Conservation (phyloP, 2,888 invertebrate genomes). For the Strigamia transsilvanica region DNA sequence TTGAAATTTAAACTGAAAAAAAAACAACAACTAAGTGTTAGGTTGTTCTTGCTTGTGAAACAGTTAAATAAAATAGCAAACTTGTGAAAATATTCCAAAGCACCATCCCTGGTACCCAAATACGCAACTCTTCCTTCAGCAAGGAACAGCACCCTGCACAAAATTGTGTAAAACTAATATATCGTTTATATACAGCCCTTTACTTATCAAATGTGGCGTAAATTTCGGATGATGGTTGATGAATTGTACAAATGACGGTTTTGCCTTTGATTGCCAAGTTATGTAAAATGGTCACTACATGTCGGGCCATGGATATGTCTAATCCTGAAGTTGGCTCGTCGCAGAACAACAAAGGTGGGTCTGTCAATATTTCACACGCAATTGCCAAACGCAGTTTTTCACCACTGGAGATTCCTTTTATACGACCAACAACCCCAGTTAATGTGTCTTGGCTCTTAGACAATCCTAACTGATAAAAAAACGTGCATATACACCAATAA, state of each 20-base stretch:
- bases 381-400: conserved; percentile 95
- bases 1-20: conserved; percentile 59
- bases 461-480: conserved; percentile 75
- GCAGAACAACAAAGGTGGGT: conserved; percentile 94
- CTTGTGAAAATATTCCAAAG: conserved; percentile 81
- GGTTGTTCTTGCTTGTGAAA: no score
- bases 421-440: conserved; percentile 86
- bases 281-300: conserved; percentile 80
- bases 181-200: neutral
- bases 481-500: neutral
- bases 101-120: conserved; percentile 80
- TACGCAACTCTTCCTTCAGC: conserved; percentile 87
- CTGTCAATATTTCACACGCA: conserved; percentile 94
- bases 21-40: no score
- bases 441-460: conserved; percentile 88
- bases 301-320: conserved; percentile 96
- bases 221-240: conserved; percentile 91
- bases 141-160: conserved; percentile 76
- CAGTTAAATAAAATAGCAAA: neutral
- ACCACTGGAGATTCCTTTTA: conserved; percentile 94
- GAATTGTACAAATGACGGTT: conserved; percentile 90
- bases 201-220: conserved; percentile 85
- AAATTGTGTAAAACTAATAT: neutral
- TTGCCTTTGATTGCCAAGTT: conserved; percentile 72
- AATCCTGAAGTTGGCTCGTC: conserved; percentile 97